phyloP scores from a whole-genome alignment of 2,113 vertebrate genomes.

The Oreochromis spilurus region DNA sequence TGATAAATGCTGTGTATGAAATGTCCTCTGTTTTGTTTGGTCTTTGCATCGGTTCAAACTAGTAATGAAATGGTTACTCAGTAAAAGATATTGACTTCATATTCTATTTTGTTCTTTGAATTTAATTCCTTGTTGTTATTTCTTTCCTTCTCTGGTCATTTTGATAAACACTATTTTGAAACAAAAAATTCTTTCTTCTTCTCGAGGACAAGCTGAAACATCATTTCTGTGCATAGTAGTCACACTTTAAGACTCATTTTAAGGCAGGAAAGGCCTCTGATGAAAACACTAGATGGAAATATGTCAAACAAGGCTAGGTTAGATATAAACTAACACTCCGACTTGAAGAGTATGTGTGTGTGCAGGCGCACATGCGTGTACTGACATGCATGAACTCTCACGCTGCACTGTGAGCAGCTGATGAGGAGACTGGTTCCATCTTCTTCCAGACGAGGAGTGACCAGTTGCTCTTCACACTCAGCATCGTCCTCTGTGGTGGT shows the following conservation, averaged over 20 bases:
- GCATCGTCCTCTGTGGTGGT: slow-evolving; percentile 81
- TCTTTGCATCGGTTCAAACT: background rate
- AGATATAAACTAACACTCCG: background rate
- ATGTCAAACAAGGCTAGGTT: background rate
- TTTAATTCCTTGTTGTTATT: background rate
- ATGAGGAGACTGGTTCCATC: slow-evolving; percentile 91
- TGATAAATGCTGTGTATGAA: background rate
- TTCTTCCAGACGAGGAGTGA: slow-evolving; percentile 84
- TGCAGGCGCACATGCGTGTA: slow-evolving; percentile 6
- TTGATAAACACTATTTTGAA: background rate
- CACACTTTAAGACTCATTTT: background rate
- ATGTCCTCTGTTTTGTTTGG: background rate
- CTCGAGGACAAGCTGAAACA: background rate
- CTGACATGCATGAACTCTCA: slow-evolving; percentile 94
- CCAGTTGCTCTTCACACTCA: slow-evolving; percentile 72
- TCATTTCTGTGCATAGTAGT: background rate
- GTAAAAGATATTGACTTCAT: background rate
- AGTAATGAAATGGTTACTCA: background rate
- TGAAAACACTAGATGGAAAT: background rate
- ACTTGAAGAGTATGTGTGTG: background rate
- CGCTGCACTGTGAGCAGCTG: slow-evolving; percentile 87
- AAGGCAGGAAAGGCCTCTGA: background rate
- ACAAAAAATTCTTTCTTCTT: background rate
- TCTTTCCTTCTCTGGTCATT: background rate
- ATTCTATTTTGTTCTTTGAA: background rate